A percentile compares a stretch with the other conserved stretches of the same genome.
Evolutionary conservation across 2,888 invertebrate genomes (phyloP).

Genomic region (Macrophya alboannulata): DNA sequence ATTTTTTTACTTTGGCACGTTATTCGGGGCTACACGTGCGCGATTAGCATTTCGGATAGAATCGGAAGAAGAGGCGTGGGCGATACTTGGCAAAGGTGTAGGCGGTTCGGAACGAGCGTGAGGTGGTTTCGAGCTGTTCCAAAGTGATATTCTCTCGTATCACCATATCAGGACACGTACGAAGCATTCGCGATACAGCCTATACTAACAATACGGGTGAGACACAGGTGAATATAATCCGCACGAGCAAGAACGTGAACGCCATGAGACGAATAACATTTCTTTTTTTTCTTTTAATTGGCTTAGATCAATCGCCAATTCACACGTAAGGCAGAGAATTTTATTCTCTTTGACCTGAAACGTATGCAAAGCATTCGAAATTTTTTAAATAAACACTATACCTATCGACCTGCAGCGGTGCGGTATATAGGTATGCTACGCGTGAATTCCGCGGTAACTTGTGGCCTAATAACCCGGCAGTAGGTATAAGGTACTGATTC

Average conservation of each 20-base stretch:
- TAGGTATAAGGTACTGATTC: constrained; percentile 2
- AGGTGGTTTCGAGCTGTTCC: constrained; percentile 32
- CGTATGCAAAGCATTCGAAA: not conserved
- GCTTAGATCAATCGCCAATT: too few relatives aligned
- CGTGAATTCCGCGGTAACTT: constrained; percentile 15
- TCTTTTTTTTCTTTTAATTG: too few relatives aligned
- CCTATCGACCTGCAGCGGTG: not conserved
- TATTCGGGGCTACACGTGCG: constrained; percentile 12
- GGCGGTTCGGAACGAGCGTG: constrained; percentile 27
- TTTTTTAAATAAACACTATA: not conserved
- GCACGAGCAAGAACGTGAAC: not conserved
- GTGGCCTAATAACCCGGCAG: constrained; percentile 22
- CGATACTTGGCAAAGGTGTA: constrained; percentile 34
- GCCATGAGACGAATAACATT: too few relatives aligned
- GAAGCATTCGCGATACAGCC: constrained; percentile 13
- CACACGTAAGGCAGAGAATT: too few relatives aligned
- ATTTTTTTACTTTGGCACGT: not conserved
- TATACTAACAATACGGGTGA: not conserved
- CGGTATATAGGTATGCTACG: not conserved
- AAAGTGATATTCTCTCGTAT: constrained; percentile 47
- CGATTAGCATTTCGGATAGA: constrained; percentile 32
- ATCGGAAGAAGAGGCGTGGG: constrained; percentile 51
- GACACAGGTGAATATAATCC: not conserved
- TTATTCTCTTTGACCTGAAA: too few relatives aligned
- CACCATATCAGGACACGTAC: constrained; percentile 55